Percentiles rank a stretch among this genome's conserved stretches.
Conservation (phyloP, 2,888 invertebrate species). For the Eupithecia tripunctaria region DNA sequence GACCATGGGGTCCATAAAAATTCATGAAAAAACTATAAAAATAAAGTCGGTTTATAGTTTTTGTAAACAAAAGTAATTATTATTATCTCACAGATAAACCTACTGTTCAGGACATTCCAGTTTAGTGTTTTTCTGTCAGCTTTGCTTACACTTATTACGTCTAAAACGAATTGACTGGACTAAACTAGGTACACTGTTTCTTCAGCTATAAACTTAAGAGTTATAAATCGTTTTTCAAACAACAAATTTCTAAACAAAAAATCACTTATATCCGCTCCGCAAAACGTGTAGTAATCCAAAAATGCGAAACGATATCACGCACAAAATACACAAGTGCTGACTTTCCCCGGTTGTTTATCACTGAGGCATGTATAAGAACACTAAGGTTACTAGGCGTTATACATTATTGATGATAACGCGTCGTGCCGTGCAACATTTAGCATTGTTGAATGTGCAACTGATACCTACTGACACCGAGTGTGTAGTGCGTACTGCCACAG, state of each 20-base stretch:
- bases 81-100: too few relatives aligned
- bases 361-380: slow-evolving; percentile 19
- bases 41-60: too few relatives aligned
- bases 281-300: slow-evolving; percentile 11
- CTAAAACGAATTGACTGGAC: background rate
- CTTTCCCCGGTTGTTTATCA: slow-evolving; percentile 43
- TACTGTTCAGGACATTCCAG: background rate
- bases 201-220: background rate
- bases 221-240: background rate
- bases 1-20: too few relatives aligned
- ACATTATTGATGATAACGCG: slow-evolving; percentile 57
- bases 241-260: slow-evolving; percentile 7
- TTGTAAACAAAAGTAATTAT: too few relatives aligned
- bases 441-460: slow-evolving; percentile 51
- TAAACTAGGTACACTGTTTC: background rate
- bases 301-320: slow-evolving; percentile 18
- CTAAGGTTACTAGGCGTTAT: slow-evolving; percentile 44
- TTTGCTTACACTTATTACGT: background rate
- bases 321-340: slow-evolving; percentile 29
- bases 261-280: slow-evolving; percentile 22
- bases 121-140: background rate
- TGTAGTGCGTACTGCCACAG: background rate
- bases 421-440: slow-evolving; percentile 48
- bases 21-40: too few relatives aligned
- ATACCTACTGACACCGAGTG: slow-evolving; percentile 41